Conservation (phyloP, 2,888 invertebrate species). For the Lasioglossum leucozonium region DNA sequence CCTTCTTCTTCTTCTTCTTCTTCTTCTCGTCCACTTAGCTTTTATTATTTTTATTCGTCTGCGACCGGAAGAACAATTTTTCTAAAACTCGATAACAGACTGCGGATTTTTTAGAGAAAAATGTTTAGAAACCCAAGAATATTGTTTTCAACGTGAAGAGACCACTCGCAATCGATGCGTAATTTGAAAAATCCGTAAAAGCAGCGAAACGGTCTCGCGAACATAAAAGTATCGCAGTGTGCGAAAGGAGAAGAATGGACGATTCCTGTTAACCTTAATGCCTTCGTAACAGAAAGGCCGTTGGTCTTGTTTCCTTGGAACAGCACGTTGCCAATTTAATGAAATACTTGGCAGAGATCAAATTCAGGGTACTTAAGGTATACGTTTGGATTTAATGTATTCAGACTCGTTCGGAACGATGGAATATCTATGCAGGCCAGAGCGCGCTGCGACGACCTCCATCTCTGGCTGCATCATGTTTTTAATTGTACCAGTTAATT, state of each 20-base stretch:
- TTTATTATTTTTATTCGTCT: neutral
- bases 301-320: neutral
- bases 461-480: slow-evolving; percentile 21
- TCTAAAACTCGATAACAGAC: neutral
- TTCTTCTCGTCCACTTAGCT: neutral
- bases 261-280: neutral
- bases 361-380: neutral
- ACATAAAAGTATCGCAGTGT: too few relatives aligned
- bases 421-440: neutral
- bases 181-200: too few relatives aligned
- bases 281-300: neutral
- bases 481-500: slow-evolving; percentile 55
- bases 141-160: too few relatives aligned
- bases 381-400: neutral
- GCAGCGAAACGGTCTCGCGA: too few relatives aligned
- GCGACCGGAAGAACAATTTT: neutral
- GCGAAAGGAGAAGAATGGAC: neutral
- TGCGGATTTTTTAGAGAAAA: too few relatives aligned
- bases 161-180: too few relatives aligned
- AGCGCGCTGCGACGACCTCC: slow-evolving; percentile 6
- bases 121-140: too few relatives aligned
- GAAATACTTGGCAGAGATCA: neutral
- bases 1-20: too few relatives aligned
- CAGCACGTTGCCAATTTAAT: neutral
- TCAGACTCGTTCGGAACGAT: neutral